These are phyloP conservation scores for Arrhamphus sclerolepis DNA, from an alignment of 2,797 vertebrate genomes.

Conservation along the genomic window DNA sequence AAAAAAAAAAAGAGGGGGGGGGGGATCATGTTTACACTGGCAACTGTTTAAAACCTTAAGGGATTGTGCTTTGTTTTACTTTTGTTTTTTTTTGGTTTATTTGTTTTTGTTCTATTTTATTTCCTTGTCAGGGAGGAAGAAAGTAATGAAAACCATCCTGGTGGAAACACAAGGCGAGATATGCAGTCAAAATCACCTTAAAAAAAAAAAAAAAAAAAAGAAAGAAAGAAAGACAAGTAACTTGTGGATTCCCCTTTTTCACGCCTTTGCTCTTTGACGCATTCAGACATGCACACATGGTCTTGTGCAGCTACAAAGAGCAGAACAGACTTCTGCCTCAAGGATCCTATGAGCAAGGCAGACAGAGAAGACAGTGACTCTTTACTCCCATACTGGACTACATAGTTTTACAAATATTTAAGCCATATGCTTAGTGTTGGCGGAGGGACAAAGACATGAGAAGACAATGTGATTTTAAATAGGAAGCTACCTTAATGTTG, in stretches of 20 bases:
- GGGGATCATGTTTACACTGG: constrained; percentile 77
- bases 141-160: too few relatives aligned
- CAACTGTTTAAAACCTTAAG: constrained; percentile 50
- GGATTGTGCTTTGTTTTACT: constrained; percentile 34
- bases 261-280: constrained; percentile 31
- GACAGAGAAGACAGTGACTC: constrained; percentile 57
- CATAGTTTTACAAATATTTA: constrained; percentile 83
- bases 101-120: too few relatives aligned
- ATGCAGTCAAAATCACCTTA: too few relatives aligned
- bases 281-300: constrained; percentile 23
- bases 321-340: constrained; percentile 34
- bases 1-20: constrained; percentile 4
- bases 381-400: constrained; percentile 55
- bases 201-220: too few relatives aligned
- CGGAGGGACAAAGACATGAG: constrained; percentile 46
- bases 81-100: neutral
- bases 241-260: constrained; percentile 32
- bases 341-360: constrained; percentile 50
- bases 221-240: too few relatives aligned
- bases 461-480: constrained; percentile 55
- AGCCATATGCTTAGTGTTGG: constrained; percentile 85
- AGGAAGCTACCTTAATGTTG: constrained; percentile 71
- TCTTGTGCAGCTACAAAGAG: constrained; percentile 57
- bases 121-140: too few relatives aligned
- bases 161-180: too few relatives aligned